These are phyloP conservation scores for Sinonovacula constricta DNA, from an alignment of 1,140 invertebrate genomes.

Conservation along the genomic window DNA sequence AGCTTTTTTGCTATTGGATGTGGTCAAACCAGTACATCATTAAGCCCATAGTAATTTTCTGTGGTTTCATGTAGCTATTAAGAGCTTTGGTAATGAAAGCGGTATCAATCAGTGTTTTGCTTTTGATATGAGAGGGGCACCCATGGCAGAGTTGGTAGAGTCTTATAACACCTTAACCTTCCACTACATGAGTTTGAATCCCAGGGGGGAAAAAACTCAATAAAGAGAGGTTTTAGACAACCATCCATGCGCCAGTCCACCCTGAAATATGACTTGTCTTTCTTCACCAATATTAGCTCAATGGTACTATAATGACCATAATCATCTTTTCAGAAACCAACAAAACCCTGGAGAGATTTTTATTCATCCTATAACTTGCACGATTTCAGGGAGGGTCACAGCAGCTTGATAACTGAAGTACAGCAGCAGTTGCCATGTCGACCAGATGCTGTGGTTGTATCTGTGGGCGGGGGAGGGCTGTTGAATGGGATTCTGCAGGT, in stretches of 20 bases:
- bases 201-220: too few species aligned
- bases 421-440: slow-evolving; percentile 69
- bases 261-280: background rate
- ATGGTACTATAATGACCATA: background rate
- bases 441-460: slow-evolving; percentile 78
- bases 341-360: background rate
- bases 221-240: background rate
- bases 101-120: too few species aligned
- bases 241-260: background rate
- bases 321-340: background rate
- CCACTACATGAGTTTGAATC: too few species aligned
- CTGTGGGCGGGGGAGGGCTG: slow-evolving; percentile 81
- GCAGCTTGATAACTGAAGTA: slow-evolving; percentile 79
- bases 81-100: too few species aligned
- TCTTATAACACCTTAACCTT: too few species aligned
- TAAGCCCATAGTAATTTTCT: too few species aligned
- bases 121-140: too few species aligned
- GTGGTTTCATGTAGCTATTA: too few species aligned
- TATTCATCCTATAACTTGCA: background rate
- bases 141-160: too few species aligned
- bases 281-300: background rate
- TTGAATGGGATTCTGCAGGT: slow-evolving; percentile 72
- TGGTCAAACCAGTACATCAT: too few species aligned
- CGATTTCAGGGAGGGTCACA: slow-evolving; percentile 79
- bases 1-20: too few species aligned